Evolutionary conservation across 2,888 invertebrate species (phyloP), one percentile per base, ranked within the genome.

Genomic region (Halocaridina rubra): DNA sequence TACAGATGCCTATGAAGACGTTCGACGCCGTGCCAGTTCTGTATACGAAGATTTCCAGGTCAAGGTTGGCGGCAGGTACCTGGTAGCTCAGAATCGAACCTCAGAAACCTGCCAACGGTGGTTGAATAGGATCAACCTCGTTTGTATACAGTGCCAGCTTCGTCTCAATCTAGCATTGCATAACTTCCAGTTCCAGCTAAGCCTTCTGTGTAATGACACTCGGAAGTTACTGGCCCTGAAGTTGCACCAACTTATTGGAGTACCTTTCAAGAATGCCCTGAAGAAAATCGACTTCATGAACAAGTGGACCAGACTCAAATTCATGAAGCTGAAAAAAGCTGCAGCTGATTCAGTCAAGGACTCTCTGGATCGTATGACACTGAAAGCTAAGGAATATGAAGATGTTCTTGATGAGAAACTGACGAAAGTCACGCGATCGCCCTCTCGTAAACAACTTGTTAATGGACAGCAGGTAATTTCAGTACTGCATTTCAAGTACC

Each of bases 351-450:
- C 46, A 16, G 80, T 59, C 30, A 86, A 86, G 61, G 80, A 78
- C n/a, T 82, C 72, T 57, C 75, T 86, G 10, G 80, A 86, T 16
- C 57, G 32, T 24, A 74, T 82, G 67, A 81, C 78, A 19, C 59
- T 74, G 19, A 82, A 75, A 59, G 86, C 86, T 13, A 79, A 33
- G 64, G 86, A 86, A 32, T 86, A 86, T 71, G 86, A 86, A 57
- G 82, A 80, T 46, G 59, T 79, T 30, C 29, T 82, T 32, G 79
- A 71, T 8, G 64, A 79, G 27, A 82, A 86, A 29, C 72, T 78
- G 8, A 71, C 30, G 72, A 71, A 7, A 19, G 64, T 85, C n/a
- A 64, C 29, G 29, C 39, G 53, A 19, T 64, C 80, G 10, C 57
- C 81, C 61, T 81, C 81, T 33, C n/a, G n/a, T n/a, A n/a, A n/a